phyloP scores from a whole-genome alignment of 2,888 invertebrate genomes.

The Neoscelio sp. region DNA sequence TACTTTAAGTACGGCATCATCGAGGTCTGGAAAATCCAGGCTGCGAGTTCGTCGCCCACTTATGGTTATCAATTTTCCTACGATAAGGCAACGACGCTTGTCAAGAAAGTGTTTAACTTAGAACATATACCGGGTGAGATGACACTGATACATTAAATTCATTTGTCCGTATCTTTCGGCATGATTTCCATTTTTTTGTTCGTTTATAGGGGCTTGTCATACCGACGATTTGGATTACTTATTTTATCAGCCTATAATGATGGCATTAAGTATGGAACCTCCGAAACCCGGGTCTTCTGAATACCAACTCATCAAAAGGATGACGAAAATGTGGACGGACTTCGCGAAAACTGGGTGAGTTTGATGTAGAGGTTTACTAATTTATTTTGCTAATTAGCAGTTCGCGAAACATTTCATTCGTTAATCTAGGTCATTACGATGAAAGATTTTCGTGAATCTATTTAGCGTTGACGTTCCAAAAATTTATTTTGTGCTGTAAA shows the following conservation, averaged over 20 bases:
- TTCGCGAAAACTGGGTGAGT: constrained; percentile 80
- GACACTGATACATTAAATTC: too few relatives aligned
- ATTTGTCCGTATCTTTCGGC: too few relatives aligned
- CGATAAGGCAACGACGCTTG: constrained; percentile 67
- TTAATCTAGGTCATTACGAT: too few relatives aligned
- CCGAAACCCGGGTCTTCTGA: constrained; percentile 52
- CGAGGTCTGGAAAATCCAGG: constrained; percentile 71
- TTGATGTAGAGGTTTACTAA: constrained; percentile 4
- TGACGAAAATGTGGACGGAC: constrained; percentile 79
- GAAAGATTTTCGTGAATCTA: too few relatives aligned
- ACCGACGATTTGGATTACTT: constrained; percentile 76
- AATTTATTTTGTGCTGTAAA: too few relatives aligned
- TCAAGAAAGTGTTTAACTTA: constrained; percentile 64
- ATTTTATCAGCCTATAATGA: constrained; percentile 70
- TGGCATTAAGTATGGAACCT: constrained; percentile 55
- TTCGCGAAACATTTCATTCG: too few relatives aligned
- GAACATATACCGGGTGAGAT: constrained; percentile 72
- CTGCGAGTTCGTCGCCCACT: constrained; percentile 62
- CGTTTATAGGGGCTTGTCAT: constrained; percentile 71
- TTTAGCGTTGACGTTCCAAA: too few relatives aligned
- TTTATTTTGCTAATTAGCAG: constrained; percentile 13
- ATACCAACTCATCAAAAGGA: constrained; percentile 71
- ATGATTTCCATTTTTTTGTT: constrained; percentile 14
- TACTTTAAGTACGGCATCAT: constrained; percentile 72
- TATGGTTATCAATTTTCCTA: constrained; percentile 77